These are phyloP conservation scores for Ascaphus truei DNA, from an alignment of 2,113 vertebrate species.

Conservation along the genomic window DNA sequence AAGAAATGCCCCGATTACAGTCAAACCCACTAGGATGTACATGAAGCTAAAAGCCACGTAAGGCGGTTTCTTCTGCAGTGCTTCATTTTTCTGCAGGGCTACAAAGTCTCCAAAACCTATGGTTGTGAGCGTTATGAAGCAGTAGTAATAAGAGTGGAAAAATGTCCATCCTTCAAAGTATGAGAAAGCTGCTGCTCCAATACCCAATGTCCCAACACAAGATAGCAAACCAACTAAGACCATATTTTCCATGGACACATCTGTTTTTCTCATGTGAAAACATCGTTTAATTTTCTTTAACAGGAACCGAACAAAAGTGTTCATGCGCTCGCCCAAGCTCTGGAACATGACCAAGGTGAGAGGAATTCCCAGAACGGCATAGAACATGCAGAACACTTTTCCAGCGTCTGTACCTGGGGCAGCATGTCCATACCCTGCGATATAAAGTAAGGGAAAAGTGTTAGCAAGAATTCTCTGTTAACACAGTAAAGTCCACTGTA, in stretches of 20 bases:
- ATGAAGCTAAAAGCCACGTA: constrained; percentile 96
- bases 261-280: constrained; percentile 73
- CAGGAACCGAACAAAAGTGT: constrained; percentile 81
- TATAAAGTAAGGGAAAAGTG: constrained; percentile 29
- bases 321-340: constrained; percentile 94
- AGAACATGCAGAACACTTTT: constrained; percentile 98
- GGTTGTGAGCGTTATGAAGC: constrained; percentile 96
- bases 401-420: constrained; percentile 89
- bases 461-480: no score
- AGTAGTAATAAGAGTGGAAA: constrained; percentile 96
- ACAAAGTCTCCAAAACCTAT: constrained; percentile 97
- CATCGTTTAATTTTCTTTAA: constrained; percentile 84
- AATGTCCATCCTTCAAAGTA: constrained; percentile 95
- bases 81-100: constrained; percentile 90
- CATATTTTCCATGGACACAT: constrained; percentile 94
- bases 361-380: constrained; percentile 90
- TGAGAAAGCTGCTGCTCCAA: constrained; percentile 85
- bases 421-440: constrained; percentile 86
- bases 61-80: constrained; percentile 88
- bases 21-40: constrained; percentile 93
- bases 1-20: constrained; percentile 92
- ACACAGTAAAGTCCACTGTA: no score
- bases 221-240: constrained; percentile 88
- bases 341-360: constrained; percentile 97
- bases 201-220: constrained; percentile 85